phyloP scores from a whole-genome alignment of 2,797 vertebrate species.

The Avahi laniger region DNA sequence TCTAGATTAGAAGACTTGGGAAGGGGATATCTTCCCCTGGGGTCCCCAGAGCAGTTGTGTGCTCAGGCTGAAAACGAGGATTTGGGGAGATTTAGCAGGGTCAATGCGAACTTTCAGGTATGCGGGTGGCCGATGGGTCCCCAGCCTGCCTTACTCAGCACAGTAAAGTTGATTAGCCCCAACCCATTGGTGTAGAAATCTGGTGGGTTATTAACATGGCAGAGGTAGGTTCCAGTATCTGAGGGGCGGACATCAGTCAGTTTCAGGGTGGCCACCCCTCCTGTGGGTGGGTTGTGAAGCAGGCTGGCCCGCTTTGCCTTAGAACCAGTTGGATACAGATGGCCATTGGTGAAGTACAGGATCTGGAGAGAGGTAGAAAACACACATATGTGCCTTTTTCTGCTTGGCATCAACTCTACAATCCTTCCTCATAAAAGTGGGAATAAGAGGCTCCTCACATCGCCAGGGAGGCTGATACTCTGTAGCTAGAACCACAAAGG shows the following conservation, averaged over 20 bases:
- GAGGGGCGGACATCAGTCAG: slow-evolving; percentile 75
- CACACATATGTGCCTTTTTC: not conserved
- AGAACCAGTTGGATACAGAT: slow-evolving; percentile 80
- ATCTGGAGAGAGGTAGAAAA: slow-evolving; percentile 77
- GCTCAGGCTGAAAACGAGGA: not conserved
- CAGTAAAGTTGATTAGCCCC: slow-evolving; percentile 83
- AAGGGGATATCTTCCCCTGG: not conserved
- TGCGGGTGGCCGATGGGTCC: not conserved
- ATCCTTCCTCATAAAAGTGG: not conserved
- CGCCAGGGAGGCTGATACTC: not conserved
- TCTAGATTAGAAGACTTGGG: not conserved
- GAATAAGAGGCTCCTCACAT: not conserved
- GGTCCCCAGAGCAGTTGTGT: not conserved
- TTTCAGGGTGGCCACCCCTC: slow-evolving; percentile 82
- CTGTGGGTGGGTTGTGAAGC: slow-evolving; percentile 80
- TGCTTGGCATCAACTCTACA: not conserved
- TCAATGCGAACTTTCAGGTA: not conserved
- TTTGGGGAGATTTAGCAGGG: not conserved
- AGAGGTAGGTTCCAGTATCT: slow-evolving; percentile 85
- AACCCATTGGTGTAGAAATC: slow-evolving; percentile 83
- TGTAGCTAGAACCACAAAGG: not conserved
- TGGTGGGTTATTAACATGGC: slow-evolving; percentile 85
- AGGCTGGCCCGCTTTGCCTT: slow-evolving; percentile 80
- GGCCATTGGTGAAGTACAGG: slow-evolving; percentile 82
- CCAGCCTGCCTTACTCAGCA: slow-evolving; percentile 80